Evolutionary conservation across 2,888 invertebrate species (phyloP), one percentile per base, ranked within the genome.

Genomic region (Plagodis pulveraria): DNA sequence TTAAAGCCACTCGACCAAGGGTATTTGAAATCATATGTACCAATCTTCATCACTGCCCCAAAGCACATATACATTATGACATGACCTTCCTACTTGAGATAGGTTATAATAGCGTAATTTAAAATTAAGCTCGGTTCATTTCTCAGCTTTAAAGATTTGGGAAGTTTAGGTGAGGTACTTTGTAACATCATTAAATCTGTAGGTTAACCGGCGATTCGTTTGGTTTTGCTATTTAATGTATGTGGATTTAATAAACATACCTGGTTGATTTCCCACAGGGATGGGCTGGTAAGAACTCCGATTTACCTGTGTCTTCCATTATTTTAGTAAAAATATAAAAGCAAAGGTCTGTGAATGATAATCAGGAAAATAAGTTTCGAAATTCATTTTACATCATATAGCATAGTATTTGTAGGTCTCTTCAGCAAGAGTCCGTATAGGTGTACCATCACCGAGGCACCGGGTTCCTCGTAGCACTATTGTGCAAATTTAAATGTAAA

Each of bases 51-150:
- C 34, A 49, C 60, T 56, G 52, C 12, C n/a, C 48, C 35, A 33
- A 47, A 11, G 5, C 9, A 7, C 34, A 32, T 6, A 2, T n/a
- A 38, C 56, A 48, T 50, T 54, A 50, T 10, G 44, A 46, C 45
- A 56, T 9, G 52, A 56, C 60, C 56, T 60, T 48, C 51, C 34
- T 47, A 60, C 59, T 56, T 52, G 44, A 56, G 52, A 49, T 35
- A 56, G 56, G 56, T 52, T 56, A 49, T 60, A 56, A 60, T 46
- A 49, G 60, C 52, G 49, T 60, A 56, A 60, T 60, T 56, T 56
- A 45, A 49, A 60, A 60, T 60, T 56, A 60, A 56, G 36, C 45
- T 9, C 44, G 45, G 60, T 60, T 56, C 60, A 60, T 60, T 60
- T 42, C 49, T 41, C 40, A n/a, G 43, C 45, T 12, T 35, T 56